Conservation (phyloP, 2,113 vertebrate species). For the Pelvicachromis taeniatus region DNA sequence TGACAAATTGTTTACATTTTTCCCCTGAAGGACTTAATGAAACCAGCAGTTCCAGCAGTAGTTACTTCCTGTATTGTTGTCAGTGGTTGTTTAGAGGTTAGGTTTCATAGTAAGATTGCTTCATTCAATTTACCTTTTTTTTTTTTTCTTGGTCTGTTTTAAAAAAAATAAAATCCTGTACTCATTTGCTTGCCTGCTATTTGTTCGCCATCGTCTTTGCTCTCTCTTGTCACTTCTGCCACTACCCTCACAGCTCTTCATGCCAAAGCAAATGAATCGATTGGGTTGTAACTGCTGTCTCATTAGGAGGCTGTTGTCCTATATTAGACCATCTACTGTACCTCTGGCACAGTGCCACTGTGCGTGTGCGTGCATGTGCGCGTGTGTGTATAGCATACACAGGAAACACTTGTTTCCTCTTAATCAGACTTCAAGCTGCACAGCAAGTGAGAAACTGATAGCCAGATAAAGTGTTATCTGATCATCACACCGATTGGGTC, state of each 20-base stretch:
- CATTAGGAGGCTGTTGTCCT: conserved; percentile 38
- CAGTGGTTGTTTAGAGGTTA: neutral
- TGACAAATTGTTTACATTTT: neutral
- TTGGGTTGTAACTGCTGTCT: conserved; percentile 45
- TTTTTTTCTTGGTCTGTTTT: neutral
- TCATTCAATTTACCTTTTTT: neutral
- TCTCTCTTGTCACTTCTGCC: neutral
- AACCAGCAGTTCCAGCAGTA: neutral
- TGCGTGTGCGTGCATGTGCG: neutral
- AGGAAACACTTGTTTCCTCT: neutral
- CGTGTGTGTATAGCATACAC: neutral
- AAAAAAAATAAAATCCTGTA: rapidly evolving
- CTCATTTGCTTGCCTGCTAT: neutral
- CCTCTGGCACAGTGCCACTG: conserved; percentile 24
- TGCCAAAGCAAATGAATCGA: conserved; percentile 31
- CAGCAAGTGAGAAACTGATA: neutral
- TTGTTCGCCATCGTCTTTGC: neutral
- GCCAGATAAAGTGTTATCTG: conserved; percentile 1
- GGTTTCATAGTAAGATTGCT: neutral
- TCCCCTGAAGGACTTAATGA: neutral
- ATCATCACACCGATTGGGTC: neutral
- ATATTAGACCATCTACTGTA: conserved; percentile 37
- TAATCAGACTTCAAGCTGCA: neutral
- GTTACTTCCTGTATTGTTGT: neutral
- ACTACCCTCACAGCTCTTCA: neutral